Evolutionary conservation across 1,140 invertebrate genomes (phyloP), one percentile per base, ranked within the genome.

Genomic region (Bombus balteatus): DNA sequence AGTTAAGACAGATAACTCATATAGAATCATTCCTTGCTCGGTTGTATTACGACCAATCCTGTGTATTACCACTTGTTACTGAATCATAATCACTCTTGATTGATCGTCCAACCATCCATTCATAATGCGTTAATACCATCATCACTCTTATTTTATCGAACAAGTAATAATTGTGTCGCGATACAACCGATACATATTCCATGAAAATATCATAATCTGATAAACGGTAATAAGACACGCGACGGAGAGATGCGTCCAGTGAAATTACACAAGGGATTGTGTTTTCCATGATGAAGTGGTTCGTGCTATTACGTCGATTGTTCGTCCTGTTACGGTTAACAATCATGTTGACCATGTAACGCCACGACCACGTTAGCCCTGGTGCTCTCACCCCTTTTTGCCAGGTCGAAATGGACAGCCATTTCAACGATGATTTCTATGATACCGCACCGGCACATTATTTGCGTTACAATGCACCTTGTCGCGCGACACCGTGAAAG

Each of bases 381-480:
- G 18, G 0, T 3, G 18, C 68, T 10, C 66, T 22, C 39, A 12
- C 10, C 28, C 39, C 34, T 18, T 22, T 68, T 37, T 18, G 41
- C 0, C 22, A 13, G 32, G 28, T n/a, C 13, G 32, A 47, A 66
- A 83, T 8, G 75, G 22, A 8, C 34, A 34, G 37, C 82, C 65
- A n/a, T 84, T 80, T 47, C 37, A 32, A 39, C 75, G 66, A 43
- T 62, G 76, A 80, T 72, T 79, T 62, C 83, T 72, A 79, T 72
- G 76, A 77, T 71, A 72, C 68, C 37, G 37, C n/a, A 3, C 28
- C 12, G 37, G 18, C 39, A 32, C 53, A 47, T 84, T 84, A 84
- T 84, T 84, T 80, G 66, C 76, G 83, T 84, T 72, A 79, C 53
- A 80, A 80, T 68, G 65, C 76, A 72, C 22, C 75, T 73, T 39